phyloP scores from a whole-genome alignment of 2,888 invertebrate species.

The Cetonia aurata region DNA sequence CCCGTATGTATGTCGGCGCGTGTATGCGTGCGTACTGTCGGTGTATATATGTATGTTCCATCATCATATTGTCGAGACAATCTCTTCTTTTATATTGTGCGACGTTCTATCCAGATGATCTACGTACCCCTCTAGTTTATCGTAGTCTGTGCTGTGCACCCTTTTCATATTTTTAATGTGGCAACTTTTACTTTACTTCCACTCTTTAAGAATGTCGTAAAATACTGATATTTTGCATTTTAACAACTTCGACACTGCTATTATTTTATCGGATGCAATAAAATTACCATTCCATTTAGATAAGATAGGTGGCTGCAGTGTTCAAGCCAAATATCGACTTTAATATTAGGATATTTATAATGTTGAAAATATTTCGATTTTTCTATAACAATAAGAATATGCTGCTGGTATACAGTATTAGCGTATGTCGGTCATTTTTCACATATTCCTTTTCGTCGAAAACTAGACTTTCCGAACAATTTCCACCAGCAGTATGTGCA shows the following conservation, averaged over 20 bases:
- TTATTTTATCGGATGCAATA: constrained; percentile 23
- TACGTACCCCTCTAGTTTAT: constrained; percentile 26
- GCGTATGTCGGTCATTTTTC: too few species aligned
- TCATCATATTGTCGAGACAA: constrained; percentile 44
- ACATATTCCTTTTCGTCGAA: too few species aligned
- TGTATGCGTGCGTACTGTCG: background rate
- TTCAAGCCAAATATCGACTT: too few species aligned
- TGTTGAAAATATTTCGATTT: too few species aligned
- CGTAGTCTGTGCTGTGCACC: background rate
- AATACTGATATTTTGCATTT: constrained; percentile 7
- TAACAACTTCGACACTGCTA: background rate
- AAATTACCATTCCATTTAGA: constrained; percentile 37
- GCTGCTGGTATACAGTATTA: too few species aligned
- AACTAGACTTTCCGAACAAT: too few species aligned
- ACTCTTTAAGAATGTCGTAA: constrained; percentile 23
- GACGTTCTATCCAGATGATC: constrained; percentile 4
- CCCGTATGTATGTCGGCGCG: constrained; percentile 20
- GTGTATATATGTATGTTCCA: constrained; percentile 31
- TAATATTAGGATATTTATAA: too few species aligned
- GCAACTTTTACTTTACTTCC: constrained; percentile 24
- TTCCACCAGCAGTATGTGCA: too few species aligned
- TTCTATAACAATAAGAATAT: too few species aligned
- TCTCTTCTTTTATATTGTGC: constrained; percentile 43
- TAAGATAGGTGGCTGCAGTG: constrained; percentile 10
- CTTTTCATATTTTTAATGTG: constrained; percentile 27